Conservation (phyloP, 2,113 vertebrate species). For the Percina caprodes region DNA sequence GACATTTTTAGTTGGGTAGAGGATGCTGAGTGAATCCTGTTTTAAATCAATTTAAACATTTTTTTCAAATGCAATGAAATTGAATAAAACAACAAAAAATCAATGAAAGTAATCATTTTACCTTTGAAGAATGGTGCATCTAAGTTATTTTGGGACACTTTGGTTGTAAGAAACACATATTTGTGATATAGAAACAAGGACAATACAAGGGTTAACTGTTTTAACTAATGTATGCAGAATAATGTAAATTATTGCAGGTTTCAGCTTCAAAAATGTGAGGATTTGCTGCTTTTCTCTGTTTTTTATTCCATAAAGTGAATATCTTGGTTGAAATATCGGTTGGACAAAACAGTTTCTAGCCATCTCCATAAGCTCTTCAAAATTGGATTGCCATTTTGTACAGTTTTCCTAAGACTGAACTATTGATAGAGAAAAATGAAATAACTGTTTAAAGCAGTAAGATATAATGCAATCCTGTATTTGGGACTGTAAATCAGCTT, state of each 20-base stretch:
- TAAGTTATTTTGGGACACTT: no score
- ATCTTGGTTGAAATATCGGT: background rate
- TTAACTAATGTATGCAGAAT: background rate
- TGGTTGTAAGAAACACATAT: no score
- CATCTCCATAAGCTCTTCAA: background rate
- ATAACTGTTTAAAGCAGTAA: background rate
- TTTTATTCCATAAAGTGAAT: background rate
- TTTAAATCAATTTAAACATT: no score
- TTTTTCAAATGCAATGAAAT: no score
- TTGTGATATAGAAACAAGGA: no score
- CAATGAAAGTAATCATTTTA: no score
- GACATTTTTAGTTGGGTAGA: no score
- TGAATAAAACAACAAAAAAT: no score
- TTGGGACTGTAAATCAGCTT: background rate
- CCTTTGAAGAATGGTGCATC: no score
- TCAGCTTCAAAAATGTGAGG: background rate
- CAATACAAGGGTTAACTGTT: background rate
- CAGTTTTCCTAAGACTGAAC: no score
- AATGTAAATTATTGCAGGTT: background rate
- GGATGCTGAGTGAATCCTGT: no score
- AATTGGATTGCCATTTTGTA: slow-evolving; percentile 1
- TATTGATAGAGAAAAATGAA: background rate
- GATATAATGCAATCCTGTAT: background rate
- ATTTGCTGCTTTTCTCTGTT: background rate
- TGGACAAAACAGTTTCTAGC: background rate